Conservation (phyloP, 2,888 invertebrate genomes). For the Perithous albicinctus region DNA sequence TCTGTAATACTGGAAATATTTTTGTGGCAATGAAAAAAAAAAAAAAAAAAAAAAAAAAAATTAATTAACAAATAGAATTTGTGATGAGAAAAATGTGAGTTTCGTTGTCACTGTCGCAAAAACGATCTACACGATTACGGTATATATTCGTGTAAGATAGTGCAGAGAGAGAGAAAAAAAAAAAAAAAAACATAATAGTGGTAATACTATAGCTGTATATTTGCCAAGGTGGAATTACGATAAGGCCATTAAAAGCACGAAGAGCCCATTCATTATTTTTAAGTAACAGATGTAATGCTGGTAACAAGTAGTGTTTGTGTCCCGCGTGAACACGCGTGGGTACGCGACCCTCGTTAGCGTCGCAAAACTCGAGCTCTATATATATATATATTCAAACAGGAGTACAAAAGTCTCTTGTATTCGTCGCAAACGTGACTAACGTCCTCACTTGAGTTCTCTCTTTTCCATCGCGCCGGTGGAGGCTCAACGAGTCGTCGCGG, state of each 20-base stretch:
- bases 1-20: too few relatives aligned
- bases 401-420: slow-evolving; percentile 52
- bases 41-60: too few relatives aligned
- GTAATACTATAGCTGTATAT: slow-evolving; percentile 62
- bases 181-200: too few relatives aligned
- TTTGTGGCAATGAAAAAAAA: too few relatives aligned
- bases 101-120: too few relatives aligned
- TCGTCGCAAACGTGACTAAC: slow-evolving; percentile 43
- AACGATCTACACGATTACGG: too few relatives aligned
- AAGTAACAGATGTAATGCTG: slow-evolving; percentile 69
- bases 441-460: slow-evolving; percentile 33
- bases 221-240: slow-evolving; percentile 60
- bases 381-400: too few relatives aligned
- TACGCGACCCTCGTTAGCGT: slow-evolving; percentile 71
- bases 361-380: too few relatives aligned
- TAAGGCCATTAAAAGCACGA: slow-evolving; percentile 67
- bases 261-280: slow-evolving; percentile 70
- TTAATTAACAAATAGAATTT: too few relatives aligned
- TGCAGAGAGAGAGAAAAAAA: neutral
- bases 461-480: slow-evolving; percentile 48
- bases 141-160: too few relatives aligned
- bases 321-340: slow-evolving; percentile 66
- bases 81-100: too few relatives aligned
- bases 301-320: slow-evolving; percentile 52
- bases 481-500: slow-evolving; percentile 28